phyloP scores from a whole-genome alignment of 2,888 invertebrate species.

The Taphrorychus bicolor region DNA sequence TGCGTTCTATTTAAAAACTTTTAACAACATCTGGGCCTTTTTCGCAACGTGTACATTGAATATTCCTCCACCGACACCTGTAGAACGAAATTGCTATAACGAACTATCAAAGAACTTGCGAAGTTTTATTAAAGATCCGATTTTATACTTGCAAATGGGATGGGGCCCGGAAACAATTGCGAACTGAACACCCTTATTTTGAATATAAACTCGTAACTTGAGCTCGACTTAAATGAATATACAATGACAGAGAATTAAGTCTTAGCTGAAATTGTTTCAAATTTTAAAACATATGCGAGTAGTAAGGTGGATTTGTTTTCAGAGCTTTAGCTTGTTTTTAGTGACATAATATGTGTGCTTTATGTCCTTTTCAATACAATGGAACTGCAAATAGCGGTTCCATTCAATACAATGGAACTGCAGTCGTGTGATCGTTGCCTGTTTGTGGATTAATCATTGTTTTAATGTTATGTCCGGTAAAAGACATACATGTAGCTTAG shows the following conservation, averaged over 20 bases:
- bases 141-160: constrained; percentile 16
- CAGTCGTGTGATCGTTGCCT: too few species aligned
- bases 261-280: not conserved
- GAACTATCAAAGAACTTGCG: constrained; percentile 12
- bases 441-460: too few species aligned
- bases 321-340: too few species aligned
- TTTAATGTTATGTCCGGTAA: too few species aligned
- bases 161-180: constrained; percentile 1
- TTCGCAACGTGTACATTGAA: not conserved
- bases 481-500: too few species aligned
- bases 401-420: too few species aligned
- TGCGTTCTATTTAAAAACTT: constrained; percentile 9
- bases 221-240: constrained; percentile 5
- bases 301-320: not conserved
- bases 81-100: constrained; percentile 10
- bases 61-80: constrained; percentile 8
- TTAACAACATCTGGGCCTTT: constrained; percentile 7
- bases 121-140: constrained; percentile 16
- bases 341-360: too few species aligned
- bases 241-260: not conserved
- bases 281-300: too few species aligned
- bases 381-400: too few species aligned
- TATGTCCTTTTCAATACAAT: too few species aligned
- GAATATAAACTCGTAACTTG: constrained; percentile 2
- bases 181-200: constrained; percentile 8